Evolutionary conservation across 2,113 vertebrate species (phyloP).

Genomic region (Budorcas taxicolor): DNA sequence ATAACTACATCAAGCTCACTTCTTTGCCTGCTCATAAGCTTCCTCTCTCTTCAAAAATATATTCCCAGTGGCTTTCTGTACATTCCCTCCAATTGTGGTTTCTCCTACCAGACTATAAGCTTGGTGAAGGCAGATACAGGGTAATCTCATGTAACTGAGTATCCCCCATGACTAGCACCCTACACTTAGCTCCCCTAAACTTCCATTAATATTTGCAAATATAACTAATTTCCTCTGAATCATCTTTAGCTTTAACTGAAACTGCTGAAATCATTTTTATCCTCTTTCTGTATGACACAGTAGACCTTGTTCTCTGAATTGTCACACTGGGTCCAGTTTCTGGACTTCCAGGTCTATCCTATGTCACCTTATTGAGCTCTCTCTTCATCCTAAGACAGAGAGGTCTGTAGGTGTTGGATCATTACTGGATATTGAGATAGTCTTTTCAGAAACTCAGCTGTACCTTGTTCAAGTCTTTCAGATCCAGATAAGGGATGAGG

Average conservation of each 20-base stretch:
- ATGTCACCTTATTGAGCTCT: not conserved
- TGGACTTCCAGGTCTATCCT: not conserved
- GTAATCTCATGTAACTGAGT: not conserved
- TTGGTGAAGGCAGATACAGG: not conserved
- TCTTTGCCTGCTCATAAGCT: not conserved
- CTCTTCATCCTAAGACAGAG: not conserved
- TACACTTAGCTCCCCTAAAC: not conserved
- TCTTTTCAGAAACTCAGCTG: not conserved
- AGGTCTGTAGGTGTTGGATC: not conserved
- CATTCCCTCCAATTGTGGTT: not conserved
- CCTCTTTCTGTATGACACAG: not conserved
- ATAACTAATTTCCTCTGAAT: not conserved
- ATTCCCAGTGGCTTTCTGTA: not conserved
- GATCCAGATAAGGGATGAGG: not conserved
- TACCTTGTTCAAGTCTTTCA: not conserved
- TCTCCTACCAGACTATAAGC: not conserved
- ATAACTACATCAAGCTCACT: not conserved
- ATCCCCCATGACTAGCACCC: not conserved
- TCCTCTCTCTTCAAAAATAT: not conserved
- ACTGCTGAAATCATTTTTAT: not conserved
- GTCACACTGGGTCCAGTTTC: not conserved
- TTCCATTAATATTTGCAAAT: not conserved
- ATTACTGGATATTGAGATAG: not conserved
- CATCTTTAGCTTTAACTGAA: not conserved
- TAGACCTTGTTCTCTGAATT: not conserved